Evolutionary conservation across 2,113 vertebrate genomes (phyloP), one percentile per base, ranked within the genome.

Genomic region (Mola mola): DNA sequence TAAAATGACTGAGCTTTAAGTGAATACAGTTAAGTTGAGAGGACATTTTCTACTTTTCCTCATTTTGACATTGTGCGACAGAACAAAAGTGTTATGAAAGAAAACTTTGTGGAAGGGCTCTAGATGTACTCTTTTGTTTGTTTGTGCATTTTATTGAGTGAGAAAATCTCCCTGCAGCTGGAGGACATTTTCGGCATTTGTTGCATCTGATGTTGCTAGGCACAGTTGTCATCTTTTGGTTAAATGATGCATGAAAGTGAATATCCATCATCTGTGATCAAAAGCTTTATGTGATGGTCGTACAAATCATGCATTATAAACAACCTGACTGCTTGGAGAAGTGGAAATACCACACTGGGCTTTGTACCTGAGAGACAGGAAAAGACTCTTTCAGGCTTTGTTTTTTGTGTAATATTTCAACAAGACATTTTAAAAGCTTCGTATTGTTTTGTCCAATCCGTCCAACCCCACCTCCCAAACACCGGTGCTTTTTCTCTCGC

Each of bases 211-310:
- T 34, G 38, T 78, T 43, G 33, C 57, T 36, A 20, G 70, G 56
- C 34, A 2, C 66, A 60, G 29, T 82, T 85, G 82, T 86, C 85
- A 89, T 89, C 85, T 87, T 84, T 61, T 75, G 50, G 81, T 85
- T 84, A 87, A 87, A 89, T 84, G 83, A 85, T 82, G 83, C 72
- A 62, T 85, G 85, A 89, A 89, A 87, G 83, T 86, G 84, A 89
- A 87, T 86, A 89, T 87, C 84, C 81, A 85, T 86, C 87, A 84
- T 84, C 81, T 65, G 66, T 79, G 79, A 87, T 89, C 79, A 81
- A 77, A 85, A 72, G 63, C 47, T 69, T 82, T 72, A 60, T 69
- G 67, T 72, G 72, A 84, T 72, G 79, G 65, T 66, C 43, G 75
- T 49, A 75, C 64, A 56, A 82, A 66, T 63, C 73, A 52, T 73